Base-by-base conservation (phyloP, 2,113 vertebrate species). In the Pelmatolapia mariae region DNA sequence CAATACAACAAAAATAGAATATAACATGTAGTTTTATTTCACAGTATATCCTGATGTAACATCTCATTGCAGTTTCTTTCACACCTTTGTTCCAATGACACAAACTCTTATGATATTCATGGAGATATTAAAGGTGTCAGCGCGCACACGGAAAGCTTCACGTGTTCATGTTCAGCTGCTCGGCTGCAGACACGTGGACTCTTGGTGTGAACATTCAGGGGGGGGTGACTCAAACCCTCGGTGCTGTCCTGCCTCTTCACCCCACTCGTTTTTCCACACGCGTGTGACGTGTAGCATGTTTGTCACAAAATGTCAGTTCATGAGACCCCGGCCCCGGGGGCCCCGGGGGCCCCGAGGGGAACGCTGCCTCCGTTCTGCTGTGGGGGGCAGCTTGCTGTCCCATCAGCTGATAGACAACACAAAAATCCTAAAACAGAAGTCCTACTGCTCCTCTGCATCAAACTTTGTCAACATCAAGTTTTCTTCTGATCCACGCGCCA, bases 71-170 rank as follows among this genome's bases (percentile, higher is more conserved):
- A 43, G 66, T 22, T 18, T 76, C 43, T 47, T 26, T 71, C 66
- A 43, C 36, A 43, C 7, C 66, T 6, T 43, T 0, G n/a, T 0
- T 71, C 66, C 36, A 43, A 0, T 3, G 1, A 71, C 66, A 71
- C 66, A 2, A n/a, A 63, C 16, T 24, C n/a, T 16, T 16, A 0
- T 10, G 15, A 61, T 18, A 15, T 29, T 57, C 15, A 57, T 8
- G 53, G 53, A 3, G 0, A 7, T 29, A 61, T 11, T 10, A 61
- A 61, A 33, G 9, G 16, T 31, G 57, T 61, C 26, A 18, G 52
- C 57, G 6, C 57, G 57, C 29, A 19, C 57, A 19, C 16, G 3
- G 19, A 40, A n/a, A 22, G 9, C 7, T 8, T 8, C 7, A 4
- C 2, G 36, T 22, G n/a, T 22, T 40, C 63, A 2, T 40, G 11